Percentiles rank a stretch among this genome's conserved stretches.
Conservation (phyloP, 2,888 invertebrate species). For the Ypsolopha sequella region DNA sequence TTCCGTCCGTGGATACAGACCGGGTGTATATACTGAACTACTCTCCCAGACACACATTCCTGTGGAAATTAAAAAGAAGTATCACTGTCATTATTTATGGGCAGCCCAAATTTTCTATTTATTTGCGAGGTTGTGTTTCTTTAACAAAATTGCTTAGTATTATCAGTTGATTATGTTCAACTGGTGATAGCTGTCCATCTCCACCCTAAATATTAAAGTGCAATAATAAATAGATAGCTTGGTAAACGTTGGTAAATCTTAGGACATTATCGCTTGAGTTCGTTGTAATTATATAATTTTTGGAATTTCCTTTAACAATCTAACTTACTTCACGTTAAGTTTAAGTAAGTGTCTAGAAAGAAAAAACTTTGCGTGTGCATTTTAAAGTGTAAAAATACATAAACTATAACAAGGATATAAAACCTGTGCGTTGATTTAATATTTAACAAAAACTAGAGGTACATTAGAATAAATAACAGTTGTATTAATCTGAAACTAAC, state of each 20-base stretch:
- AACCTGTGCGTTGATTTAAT: constrained; percentile 29
- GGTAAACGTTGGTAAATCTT: neutral
- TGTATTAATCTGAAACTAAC: constrained; percentile 7
- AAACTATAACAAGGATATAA: constrained; percentile 34
- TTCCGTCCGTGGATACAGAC: too few species aligned
- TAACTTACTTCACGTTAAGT: constrained; percentile 24
- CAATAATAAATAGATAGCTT: constrained; percentile 2
- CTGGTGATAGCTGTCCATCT: too few species aligned
- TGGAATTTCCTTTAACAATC: constrained; percentile 9
- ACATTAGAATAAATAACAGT: neutral
- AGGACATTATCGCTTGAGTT: constrained; percentile 36
- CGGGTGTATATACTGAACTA: too few species aligned
- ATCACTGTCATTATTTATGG: too few species aligned
- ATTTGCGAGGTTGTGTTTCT: too few species aligned
- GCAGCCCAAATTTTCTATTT: too few species aligned
- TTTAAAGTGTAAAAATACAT: constrained; percentile 15
- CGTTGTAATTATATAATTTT: constrained; percentile 3
- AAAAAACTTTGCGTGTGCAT: constrained; percentile 15
- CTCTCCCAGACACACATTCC: too few species aligned
- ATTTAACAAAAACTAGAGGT: neutral
- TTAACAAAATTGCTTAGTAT: too few species aligned
- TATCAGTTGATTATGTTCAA: too few species aligned
- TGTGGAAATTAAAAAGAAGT: too few species aligned
- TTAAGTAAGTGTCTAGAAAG: constrained; percentile 37
- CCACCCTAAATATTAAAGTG: neutral